These are phyloP conservation scores for Champsocephalus gunnari DNA, from an alignment of 2,797 vertebrate species.

Conservation along the genomic window DNA sequence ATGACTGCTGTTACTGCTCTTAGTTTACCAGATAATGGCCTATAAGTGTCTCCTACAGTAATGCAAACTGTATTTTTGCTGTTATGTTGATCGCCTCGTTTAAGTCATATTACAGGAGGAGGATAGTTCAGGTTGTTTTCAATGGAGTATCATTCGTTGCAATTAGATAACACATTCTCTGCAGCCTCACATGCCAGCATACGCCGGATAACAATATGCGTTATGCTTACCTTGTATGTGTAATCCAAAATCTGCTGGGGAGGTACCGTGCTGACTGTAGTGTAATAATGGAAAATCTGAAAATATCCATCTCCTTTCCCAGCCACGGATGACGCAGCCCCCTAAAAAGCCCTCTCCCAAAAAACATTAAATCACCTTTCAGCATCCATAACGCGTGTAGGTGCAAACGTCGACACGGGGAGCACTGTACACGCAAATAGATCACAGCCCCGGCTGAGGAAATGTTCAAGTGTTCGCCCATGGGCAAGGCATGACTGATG, in stretches of 20 bases:
- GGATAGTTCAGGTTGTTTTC: slow-evolving; percentile 56
- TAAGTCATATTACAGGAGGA: slow-evolving; percentile 7
- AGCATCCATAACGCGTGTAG: slow-evolving; percentile 58
- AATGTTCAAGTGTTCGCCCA: slow-evolving; percentile 52
- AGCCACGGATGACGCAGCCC: slow-evolving; percentile 74
- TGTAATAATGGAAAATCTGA: slow-evolving; percentile 58
- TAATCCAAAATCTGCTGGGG: slow-evolving; percentile 51
- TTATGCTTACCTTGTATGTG: slow-evolving; percentile 72
- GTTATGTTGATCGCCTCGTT: slow-evolving; percentile 4
- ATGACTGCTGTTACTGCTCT: not conserved
- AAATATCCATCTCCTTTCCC: slow-evolving; percentile 64
- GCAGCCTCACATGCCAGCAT: slow-evolving; percentile 42
- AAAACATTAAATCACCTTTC: slow-evolving; percentile 46
- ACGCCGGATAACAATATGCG: slow-evolving; percentile 26
- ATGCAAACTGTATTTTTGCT: not conserved
- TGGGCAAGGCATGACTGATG: slow-evolving; percentile 54
- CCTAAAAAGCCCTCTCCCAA: slow-evolving; percentile 56
- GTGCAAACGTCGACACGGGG: slow-evolving; percentile 63
- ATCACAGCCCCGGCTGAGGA: slow-evolving; percentile 43
- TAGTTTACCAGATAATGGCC: not conserved
- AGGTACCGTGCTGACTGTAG: slow-evolving; percentile 60
- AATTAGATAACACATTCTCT: slow-evolving; percentile 47
- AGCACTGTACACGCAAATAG: slow-evolving; percentile 42
- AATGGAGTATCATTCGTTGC: slow-evolving; percentile 47
- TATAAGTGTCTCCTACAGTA: not conserved